Conservation (phyloP, 2,113 vertebrate genomes). For the Natator depressus region DNA sequence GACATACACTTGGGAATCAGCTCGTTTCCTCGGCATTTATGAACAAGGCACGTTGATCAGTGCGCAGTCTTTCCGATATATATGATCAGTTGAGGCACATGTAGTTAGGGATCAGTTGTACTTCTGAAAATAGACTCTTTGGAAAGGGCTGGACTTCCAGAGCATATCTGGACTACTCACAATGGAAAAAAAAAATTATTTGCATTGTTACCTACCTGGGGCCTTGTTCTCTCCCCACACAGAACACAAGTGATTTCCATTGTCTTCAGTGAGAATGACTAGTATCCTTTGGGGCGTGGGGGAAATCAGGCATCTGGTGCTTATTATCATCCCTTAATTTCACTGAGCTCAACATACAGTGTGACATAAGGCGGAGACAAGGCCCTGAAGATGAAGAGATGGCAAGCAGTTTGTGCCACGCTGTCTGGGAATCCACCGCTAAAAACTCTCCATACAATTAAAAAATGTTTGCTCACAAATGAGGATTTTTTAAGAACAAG, state of each 20-base stretch:
- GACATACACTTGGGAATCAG: not conserved
- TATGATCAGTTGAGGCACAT: not conserved
- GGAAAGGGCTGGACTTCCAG: not conserved
- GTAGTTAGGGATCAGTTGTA: not conserved
- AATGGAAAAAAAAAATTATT: not conserved
- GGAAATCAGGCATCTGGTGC: not conserved
- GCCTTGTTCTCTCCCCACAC: not conserved
- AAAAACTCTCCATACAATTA: not conserved
- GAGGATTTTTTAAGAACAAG: not conserved
- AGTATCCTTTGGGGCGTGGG: not conserved
- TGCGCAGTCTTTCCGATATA: not conserved
- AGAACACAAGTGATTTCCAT: not conserved
- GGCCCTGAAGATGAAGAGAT: not conserved
- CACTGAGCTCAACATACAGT: not conserved
- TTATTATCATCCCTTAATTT: not conserved
- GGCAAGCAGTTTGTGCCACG: not conserved
- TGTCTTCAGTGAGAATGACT: not conserved
- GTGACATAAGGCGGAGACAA: not conserved
- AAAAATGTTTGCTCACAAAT: not conserved
- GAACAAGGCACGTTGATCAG: not conserved
- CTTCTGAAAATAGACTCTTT: not conserved
- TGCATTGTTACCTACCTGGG: not conserved
- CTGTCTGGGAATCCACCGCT: not conserved
- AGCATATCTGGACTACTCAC: not conserved
- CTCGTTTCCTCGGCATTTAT: not conserved